Evolutionary conservation across 2,888 invertebrate genomes (phyloP), one percentile per base, ranked within the genome.

Genomic region (Brenthis daphne): DNA sequence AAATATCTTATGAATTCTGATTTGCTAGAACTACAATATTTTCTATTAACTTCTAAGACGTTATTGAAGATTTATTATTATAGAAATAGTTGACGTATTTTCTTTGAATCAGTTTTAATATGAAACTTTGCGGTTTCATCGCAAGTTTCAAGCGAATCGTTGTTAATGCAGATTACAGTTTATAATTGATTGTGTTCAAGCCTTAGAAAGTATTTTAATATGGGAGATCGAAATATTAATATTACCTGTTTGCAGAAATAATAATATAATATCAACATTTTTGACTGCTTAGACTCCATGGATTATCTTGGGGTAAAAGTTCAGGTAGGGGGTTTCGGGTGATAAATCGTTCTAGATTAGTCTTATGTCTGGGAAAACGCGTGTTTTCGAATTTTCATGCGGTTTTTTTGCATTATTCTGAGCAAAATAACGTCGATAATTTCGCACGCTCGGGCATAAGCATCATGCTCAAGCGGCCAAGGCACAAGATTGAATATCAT

Each of bases 41-140:
- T 12, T n/a, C 6, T 11, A 60, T 11, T 33, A 60, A 50, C 12
- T 29, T 50, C 33, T 60, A n/a, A 60, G 37, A 43, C 11, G 16
- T 33, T 50, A 50, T 12, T 12, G 11, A 60, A 12, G 29, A 48
- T 60, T 60, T n/a, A 50, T n/a, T 11, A 60, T 14, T 24, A 58
- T 47, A 60, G 13, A 29, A 60, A 60, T 60, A 60, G 60, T 60
- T 60, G 2, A 29, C 6, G 60, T 33, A 50, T 50, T 60, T 60
- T 50, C 60, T 60, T 50, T n/a, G 50, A 60, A 50, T n/a, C 16
- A 29, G 33, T 60, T 60, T 50, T 50, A 60, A 60, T 60, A 60
- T 60, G 12, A 50, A 29, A 12, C 60, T 53, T 63, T 53, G 63
- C 20, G 63, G 63, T 53, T 63, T 54, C 33, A 63, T 63, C 33